phyloP scores from a whole-genome alignment of 2,113 vertebrate genomes.

The Campylomormyrus tamandua region DNA sequence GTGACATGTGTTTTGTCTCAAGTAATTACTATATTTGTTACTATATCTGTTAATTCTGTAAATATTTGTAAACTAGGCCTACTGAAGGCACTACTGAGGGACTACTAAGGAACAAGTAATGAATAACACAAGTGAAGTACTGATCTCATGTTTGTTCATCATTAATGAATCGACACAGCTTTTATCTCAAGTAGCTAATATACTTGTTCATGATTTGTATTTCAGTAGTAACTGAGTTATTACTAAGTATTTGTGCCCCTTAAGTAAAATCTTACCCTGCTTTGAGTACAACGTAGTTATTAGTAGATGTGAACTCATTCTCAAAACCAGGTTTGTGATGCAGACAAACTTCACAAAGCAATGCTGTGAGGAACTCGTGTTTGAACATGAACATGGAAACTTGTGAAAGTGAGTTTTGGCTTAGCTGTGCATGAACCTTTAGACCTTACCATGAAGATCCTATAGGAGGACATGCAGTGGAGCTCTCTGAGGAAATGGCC shows the following conservation, averaged over 20 bases:
- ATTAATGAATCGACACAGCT: neutral
- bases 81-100: too few species aligned
- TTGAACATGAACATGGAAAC: neutral
- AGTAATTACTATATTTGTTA: too few species aligned
- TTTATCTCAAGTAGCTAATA: neutral
- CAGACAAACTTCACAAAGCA: neutral
- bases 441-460: neutral
- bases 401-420: neutral
- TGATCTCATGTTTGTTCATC: neutral
- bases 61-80: too few species aligned
- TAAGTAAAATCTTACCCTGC: neutral
- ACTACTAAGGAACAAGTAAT: too few species aligned
- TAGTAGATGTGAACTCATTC: neutral
- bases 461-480: neutral
- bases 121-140: too few species aligned
- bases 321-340: neutral
- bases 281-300: neutral
- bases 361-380: neutral
- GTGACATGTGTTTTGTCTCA: too few species aligned
- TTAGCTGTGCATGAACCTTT: neutral
- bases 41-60: too few species aligned
- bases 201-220: neutral
- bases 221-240: neutral
- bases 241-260: neutral
- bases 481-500: neutral